Percentiles rank a stretch among this genome's conserved stretches.
phyloP scores from a whole-genome alignment of 2,888 invertebrate species.

The Malacosoma neustria region DNA sequence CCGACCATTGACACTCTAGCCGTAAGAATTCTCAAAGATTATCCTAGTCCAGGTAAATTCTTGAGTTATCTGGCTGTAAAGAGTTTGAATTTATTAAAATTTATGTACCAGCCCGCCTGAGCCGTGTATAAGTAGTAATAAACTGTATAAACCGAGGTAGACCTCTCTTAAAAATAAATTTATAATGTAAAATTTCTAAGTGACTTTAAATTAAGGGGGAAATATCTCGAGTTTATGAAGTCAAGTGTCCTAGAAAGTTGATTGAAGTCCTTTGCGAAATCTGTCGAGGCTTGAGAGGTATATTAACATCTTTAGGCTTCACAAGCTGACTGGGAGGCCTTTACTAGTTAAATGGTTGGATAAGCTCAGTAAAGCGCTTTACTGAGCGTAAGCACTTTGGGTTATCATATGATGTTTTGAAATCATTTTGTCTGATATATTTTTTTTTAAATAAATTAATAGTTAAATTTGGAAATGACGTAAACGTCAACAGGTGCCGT shows the following conservation, averaged over 20 bases:
- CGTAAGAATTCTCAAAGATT: no score
- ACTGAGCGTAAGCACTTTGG: no score
- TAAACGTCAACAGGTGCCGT: no score
- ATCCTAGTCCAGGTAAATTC: no score
- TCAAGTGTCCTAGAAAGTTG: not conserved
- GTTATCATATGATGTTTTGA: no score
- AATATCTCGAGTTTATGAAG: not conserved
- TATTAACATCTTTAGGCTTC: not conserved
- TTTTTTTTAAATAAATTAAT: no score
- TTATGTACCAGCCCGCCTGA: not conserved
- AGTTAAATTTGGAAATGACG: no score
- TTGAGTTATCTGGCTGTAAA: no score
- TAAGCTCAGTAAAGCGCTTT: no score
- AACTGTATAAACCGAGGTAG: not conserved
- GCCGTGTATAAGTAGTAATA: not conserved
- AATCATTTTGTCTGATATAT: no score
- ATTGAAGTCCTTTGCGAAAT: not conserved
- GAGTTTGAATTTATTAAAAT: not conserved
- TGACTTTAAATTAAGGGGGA: not conserved
- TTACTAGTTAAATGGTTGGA: no score
- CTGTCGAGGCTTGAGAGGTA: not conserved
- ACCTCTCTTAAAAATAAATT: not conserved
- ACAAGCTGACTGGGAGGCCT: not conserved
- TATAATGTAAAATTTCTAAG: not conserved
- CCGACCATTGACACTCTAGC: no score